phyloP scores from a whole-genome alignment of 2,113 vertebrate genomes.

The Ciconia stormi region DNA sequence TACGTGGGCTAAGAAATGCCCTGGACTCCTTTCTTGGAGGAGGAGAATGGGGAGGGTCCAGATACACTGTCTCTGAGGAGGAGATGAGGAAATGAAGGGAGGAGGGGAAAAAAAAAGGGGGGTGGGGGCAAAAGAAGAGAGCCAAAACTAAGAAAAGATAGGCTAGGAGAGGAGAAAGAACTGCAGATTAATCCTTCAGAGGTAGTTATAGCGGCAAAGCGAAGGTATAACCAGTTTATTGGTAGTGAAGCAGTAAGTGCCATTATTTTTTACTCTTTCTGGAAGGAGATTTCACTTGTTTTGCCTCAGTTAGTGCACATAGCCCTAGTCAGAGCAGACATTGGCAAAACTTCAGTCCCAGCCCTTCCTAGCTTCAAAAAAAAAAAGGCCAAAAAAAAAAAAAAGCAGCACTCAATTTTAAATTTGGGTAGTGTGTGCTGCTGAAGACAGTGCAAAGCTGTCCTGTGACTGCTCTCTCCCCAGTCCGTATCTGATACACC shows the following conservation, averaged over 20 bases:
- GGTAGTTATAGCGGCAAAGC: neutral
- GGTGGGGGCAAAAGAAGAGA: neutral
- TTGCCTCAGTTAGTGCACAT: neutral
- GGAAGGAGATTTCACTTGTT: neutral
- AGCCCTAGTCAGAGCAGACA: neutral
- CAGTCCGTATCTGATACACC: accelerated
- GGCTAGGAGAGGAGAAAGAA: neutral
- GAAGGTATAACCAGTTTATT: neutral
- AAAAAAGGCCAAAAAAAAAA: too few relatives aligned
- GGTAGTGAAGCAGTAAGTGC: neutral
- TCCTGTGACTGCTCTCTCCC: neutral
- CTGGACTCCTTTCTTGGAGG: neutral
- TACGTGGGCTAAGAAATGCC: neutral
- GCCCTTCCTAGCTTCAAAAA: neutral
- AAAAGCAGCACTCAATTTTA: neutral
- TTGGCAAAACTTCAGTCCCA: neutral
- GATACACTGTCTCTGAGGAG: neutral
- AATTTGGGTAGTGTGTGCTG: neutral
- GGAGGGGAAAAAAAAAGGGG: neutral
- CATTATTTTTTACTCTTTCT: neutral
- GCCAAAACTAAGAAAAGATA: neutral
- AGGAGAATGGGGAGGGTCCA: neutral
- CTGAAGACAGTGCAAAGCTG: neutral
- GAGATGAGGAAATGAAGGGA: neutral
- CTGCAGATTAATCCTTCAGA: neutral